A percentile compares a stretch with the other conserved stretches of the same genome.
Conservation (phyloP, 2,888 invertebrate genomes). For the Dexiosoma caninum region DNA sequence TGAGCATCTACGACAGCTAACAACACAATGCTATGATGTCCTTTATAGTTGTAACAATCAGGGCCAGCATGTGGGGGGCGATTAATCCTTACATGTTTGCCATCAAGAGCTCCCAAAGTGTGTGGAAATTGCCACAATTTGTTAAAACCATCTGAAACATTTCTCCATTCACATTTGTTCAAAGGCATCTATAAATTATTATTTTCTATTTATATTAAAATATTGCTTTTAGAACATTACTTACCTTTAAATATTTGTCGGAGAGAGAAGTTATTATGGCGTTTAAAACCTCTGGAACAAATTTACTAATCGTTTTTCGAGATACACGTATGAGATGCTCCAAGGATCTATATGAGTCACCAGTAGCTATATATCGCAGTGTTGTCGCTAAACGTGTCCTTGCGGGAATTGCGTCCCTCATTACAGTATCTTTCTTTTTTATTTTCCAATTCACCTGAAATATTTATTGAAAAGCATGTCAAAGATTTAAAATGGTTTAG, state of each 20-base stretch:
- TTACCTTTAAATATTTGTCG: background rate
- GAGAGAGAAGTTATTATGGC: background rate
- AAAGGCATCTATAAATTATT: too few species aligned
- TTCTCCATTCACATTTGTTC: background rate
- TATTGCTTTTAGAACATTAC: too few species aligned
- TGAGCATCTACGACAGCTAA: slow-evolving; percentile 25
- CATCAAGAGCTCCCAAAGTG: background rate
- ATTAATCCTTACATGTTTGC: background rate
- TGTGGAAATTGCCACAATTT: background rate
- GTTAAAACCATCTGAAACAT: background rate
- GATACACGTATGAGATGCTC: slow-evolving; percentile 33
- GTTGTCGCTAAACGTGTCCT: background rate
- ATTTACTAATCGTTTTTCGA: slow-evolving; percentile 43
- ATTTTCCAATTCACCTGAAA: background rate
- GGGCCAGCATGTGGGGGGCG: background rate
- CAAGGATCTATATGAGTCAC: slow-evolving; percentile 51
- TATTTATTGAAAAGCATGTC: too few species aligned
- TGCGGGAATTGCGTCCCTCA: background rate
- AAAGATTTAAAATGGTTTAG: too few species aligned
- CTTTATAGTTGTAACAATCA: slow-evolving; percentile 13
- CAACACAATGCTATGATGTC: slow-evolving; percentile 29
- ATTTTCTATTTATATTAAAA: too few species aligned
- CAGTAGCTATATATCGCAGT: slow-evolving; percentile 27
- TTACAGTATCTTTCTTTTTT: background rate
- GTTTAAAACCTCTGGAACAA: slow-evolving; percentile 32